A percentile compares a stretch with the other conserved stretches of the same genome.
These are phyloP conservation scores for Xanthia togata DNA, from an alignment of 2,888 invertebrate species.

Conservation along the genomic window DNA sequence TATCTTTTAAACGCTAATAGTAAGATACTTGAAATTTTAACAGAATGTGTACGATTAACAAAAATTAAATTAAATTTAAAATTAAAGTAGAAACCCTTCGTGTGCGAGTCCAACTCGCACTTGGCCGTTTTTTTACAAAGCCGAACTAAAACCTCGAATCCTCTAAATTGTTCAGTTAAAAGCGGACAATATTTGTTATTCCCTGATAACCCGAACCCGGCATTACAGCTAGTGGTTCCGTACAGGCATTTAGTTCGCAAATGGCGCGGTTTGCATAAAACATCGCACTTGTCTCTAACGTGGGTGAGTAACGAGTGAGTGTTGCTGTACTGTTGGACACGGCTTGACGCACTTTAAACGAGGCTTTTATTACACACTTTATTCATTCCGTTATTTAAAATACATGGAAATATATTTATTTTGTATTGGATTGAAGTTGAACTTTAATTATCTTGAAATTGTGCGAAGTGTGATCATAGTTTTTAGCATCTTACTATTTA, in stretches of 20 bases:
- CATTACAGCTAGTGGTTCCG: conserved; percentile 21
- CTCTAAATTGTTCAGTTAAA: neutral
- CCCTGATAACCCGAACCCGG: conserved; percentile 24
- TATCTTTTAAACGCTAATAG: too few species aligned
- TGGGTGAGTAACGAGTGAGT: conserved; percentile 41
- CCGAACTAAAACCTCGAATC: neutral
- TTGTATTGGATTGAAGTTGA: neutral
- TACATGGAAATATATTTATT: neutral
- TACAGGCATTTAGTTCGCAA: conserved; percentile 50
- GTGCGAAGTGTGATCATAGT: neutral
- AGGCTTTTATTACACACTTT: conserved; percentile 16
- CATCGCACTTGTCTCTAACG: conserved; percentile 41
- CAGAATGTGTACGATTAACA: too few species aligned
- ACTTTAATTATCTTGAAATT: neutral
- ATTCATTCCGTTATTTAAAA: too few species aligned
- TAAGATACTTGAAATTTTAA: too few species aligned
- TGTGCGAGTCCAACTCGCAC: too few species aligned
- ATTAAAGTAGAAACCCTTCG: too few species aligned
- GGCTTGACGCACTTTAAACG: conserved; percentile 18
- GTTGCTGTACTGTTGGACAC: conserved; percentile 10
- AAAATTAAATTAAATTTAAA: too few species aligned
- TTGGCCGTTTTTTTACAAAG: neutral
- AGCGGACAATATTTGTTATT: conserved; percentile 11
- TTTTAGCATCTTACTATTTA: too few species aligned
- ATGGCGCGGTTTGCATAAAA: conserved; percentile 57